Evolutionary conservation across 2,797 vertebrate species (phyloP).

Genomic region (Argyrosomus regius): DNA sequence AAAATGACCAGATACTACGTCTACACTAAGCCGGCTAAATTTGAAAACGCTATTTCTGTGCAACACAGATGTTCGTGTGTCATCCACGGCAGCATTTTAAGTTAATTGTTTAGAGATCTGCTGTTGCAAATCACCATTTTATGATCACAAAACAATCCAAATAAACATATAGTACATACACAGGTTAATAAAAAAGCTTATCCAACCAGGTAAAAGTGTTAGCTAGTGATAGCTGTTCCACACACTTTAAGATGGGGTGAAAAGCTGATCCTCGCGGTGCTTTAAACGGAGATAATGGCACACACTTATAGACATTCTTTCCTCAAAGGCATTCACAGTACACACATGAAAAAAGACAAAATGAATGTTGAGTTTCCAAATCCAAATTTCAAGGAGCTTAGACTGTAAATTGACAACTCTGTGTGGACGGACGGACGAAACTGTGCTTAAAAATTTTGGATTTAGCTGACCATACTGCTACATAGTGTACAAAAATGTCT

Average conservation of each 20-base stretch:
- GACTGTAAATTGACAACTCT: not conserved
- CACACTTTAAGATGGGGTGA: not conserved
- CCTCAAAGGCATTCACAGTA: not conserved
- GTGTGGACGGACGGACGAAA: not conserved
- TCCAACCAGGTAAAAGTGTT: not conserved
- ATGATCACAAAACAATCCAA: not conserved
- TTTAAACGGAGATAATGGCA: too few relatives aligned
- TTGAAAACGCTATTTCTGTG: not conserved
- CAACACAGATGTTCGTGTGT: too few relatives aligned
- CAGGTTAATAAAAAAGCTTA: too few relatives aligned
- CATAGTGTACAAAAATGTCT: too few relatives aligned
- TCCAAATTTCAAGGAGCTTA: not conserved
- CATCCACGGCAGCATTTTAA: too few relatives aligned
- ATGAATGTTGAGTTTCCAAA: too few relatives aligned
- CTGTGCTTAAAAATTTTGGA: too few relatives aligned
- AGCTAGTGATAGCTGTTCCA: not conserved
- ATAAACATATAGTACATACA: not conserved
- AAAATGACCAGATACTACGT: not conserved
- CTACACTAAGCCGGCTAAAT: not conserved
- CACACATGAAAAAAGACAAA: not conserved
- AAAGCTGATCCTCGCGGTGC: not conserved
- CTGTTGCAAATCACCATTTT: not conserved
- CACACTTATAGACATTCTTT: too few relatives aligned
- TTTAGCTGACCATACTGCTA: not conserved
- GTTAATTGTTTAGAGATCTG: not conserved